Conservation (phyloP, 2,888 invertebrate species). For the Campoplex capitator region DNA sequence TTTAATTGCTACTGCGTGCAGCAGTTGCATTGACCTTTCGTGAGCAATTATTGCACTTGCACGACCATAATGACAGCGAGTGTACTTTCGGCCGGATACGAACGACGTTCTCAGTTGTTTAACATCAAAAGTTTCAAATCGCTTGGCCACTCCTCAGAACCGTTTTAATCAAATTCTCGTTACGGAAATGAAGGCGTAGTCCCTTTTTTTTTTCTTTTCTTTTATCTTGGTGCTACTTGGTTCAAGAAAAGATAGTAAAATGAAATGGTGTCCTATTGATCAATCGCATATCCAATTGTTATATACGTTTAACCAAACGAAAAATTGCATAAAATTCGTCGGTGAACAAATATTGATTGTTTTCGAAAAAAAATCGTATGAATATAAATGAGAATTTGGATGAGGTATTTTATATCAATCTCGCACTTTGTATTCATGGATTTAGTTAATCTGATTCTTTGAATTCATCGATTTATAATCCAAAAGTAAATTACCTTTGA, state of each 20-base stretch:
- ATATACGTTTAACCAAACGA: background rate
- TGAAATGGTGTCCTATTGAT: too few species aligned
- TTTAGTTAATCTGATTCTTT: too few species aligned
- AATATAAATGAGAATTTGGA: too few species aligned
- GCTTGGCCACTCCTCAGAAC: background rate
- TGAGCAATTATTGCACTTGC: slow-evolving; percentile 26
- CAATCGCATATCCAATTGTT: background rate
- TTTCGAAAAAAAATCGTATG: too few species aligned
- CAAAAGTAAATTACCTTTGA: too few species aligned
- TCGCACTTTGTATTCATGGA: too few species aligned
- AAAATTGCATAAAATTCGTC: background rate
- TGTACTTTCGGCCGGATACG: background rate
- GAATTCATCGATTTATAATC: too few species aligned
- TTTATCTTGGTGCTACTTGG: background rate
- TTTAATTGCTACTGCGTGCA: slow-evolving; percentile 50
- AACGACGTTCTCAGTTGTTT: background rate
- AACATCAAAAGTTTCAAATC: background rate
- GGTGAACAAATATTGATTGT: background rate
- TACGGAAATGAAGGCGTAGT: background rate
- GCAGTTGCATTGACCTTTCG: slow-evolving; percentile 35
- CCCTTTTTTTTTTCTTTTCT: background rate
- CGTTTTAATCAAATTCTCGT: background rate
- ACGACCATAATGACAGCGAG: slow-evolving; percentile 24
- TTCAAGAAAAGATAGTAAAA: background rate
- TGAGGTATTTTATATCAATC: too few species aligned